Evolutionary conservation across 2,797 vertebrate species (phyloP), one percentile per base, ranked within the genome.

Genomic region (Tinamus major): DNA sequence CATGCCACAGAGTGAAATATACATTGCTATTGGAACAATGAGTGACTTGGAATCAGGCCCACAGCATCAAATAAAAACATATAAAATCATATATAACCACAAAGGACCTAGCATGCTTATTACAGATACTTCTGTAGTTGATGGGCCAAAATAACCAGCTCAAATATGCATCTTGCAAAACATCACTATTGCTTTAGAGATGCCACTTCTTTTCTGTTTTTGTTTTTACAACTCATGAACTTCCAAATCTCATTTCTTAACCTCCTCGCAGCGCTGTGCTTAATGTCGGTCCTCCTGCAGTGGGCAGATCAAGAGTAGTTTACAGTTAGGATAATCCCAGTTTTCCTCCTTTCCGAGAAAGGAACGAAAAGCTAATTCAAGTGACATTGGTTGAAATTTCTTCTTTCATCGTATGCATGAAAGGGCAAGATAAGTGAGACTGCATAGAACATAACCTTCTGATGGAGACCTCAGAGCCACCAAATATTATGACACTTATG

Each of bases 91-190:
- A 93, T 90, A 96, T 72, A 92, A 94, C 87, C 93, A 93, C 65
- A 75, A 89, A 92, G 83, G 84, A 93, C 62, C 68, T 75, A 75
- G 35, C 84, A 75, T 71, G 93, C 95, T 96, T 95, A 92, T 91
- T 90, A 78, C 85, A 75, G 89, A 91, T 84, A 90, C 24, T 90
- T 90, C 59, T 92, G 72, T 44, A 75, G 85, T 53, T 92, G 94
- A 96, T 92, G 96, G 96, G 93, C 93, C 93, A 96, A 96, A 95
- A 92, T 95, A 96, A 95, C 88, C 91, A 94, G 46, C 86, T 53
- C 92, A 95, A 95, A 79, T 93, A 95, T 95, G 93, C 84, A 82
- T 95, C 94, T 95, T 96, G 90, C 85, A 96, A 94, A 96, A 96
- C 85, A 95, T 48, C 58, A 48, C 62, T 65, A 84, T 37, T 72